Evolutionary conservation across 2,797 vertebrate genomes (phyloP).

Genomic region (Cheirogaleus major): DNA sequence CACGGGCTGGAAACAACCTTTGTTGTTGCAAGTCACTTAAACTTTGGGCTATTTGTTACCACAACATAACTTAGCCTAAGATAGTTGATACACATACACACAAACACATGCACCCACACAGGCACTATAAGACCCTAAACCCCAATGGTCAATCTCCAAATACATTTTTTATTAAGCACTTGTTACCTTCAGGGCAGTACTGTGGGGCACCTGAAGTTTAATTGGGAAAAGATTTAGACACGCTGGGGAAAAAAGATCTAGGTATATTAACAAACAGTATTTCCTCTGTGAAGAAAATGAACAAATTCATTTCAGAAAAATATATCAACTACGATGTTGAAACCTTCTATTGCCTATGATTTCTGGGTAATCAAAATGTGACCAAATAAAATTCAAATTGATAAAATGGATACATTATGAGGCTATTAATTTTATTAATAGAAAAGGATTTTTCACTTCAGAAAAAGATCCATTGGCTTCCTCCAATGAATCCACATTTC

Average conservation of each 20-base stretch:
- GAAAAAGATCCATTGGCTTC: neutral
- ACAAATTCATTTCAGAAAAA: neutral
- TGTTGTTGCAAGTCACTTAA: neutral
- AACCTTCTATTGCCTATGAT: neutral
- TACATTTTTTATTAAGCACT: neutral
- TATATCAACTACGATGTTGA: neutral
- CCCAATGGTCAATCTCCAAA: neutral
- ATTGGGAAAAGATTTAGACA: neutral
- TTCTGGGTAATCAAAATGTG: constrained; percentile 13
- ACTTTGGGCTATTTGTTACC: neutral
- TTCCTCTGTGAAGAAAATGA: constrained; percentile 19
- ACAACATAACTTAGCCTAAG: neutral
- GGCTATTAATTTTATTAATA: constrained; percentile 1
- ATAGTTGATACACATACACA: neutral
- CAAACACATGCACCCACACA: neutral
- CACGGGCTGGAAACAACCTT: neutral
- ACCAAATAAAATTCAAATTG: constrained; percentile 19
- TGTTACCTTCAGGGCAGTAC: neutral
- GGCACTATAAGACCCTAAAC: neutral
- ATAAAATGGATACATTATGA: neutral
- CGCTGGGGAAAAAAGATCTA: neutral
- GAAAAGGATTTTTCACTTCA: neutral
- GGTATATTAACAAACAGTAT: neutral
- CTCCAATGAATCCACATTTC: neutral
- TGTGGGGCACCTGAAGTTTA: neutral